Evolutionary conservation across 2,888 invertebrate genomes (phyloP), one percentile per base, ranked within the genome.

Genomic region (Nomada goodeniana): DNA sequence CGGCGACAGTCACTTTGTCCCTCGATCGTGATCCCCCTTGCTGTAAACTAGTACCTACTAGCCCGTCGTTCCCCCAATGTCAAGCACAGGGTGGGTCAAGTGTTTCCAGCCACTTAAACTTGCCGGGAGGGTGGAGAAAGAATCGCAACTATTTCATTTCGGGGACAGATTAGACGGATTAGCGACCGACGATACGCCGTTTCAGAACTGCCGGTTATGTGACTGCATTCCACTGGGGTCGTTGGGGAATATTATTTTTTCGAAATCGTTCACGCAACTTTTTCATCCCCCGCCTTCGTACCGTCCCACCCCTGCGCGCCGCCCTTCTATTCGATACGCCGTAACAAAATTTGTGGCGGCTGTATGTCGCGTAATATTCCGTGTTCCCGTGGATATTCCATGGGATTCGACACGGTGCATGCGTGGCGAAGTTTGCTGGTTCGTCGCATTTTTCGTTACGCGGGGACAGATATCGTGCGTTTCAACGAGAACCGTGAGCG

Each of bases 91-190:
- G 36, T 36, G 36, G 91, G 91, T 92, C 91, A 92, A 92, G 91
- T 91, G 90, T 79, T 86, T 87, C 84, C 88, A 86, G 83, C 83
- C 86, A 86, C 88, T 89, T 88, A 86, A 91, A 89, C 83, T 89
- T 84, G 78, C 74, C 82, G 82, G 29, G 75, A 76, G 78, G 81
- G 42, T 53, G 44, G 64, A 65, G 82, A 87, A 91, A 92, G 93
- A 93, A 94, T 93, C 86, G 91, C 93, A 93, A 93, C 91, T 93
- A 93, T 94, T 94, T 94, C 93, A 94, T 94, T 94, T 94, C 88
- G 92, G 91, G 60, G 89, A 90, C 90, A 93, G 93, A 93, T 94
- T 93, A 93, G 91, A 93, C 91, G 90, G 93, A 94, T 94, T 93
- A 93, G 92, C 88, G 90, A 90, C 91, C 92, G 83, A 88, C 83